Base-by-base conservation (phyloP, 2,113 vertebrate species). In the Mesoclemmys tuberculata region DNA sequence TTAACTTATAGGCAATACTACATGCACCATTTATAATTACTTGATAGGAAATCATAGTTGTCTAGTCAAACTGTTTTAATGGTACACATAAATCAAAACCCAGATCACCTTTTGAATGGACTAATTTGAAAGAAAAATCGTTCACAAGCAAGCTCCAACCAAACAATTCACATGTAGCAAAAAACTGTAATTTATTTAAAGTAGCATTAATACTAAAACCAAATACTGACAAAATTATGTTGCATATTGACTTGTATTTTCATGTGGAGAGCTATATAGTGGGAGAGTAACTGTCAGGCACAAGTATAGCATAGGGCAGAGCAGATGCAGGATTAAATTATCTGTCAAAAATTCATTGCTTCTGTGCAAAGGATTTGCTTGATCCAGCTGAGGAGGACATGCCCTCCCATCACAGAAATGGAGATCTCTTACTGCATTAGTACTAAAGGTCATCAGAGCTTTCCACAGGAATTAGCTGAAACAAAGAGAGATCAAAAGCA, bases 341-440 rank as follows among this genome's bases (percentile, higher is more conserved):
- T 2, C 10, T 26, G 18, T 26, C 80, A n/a, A 68, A 35, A 68
- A 14, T 68, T 68, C 8, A 68, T 35, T 64, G 61, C 31, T 64
- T 64, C 29, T 64, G 8, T 64, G 31, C 61, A 64, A 35, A 64
- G 31, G 61, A 64, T 64, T 64, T 64, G 27, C 0, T 5, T n/a
- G 21, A 71, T 8, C 4, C 71, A 29, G 21, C 38, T 38, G 38
- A 22, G 41, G 10, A 74, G 38, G 24, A 18, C 68, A 38, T 24
- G 68, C 22, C 22, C 41, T 74, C 38, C 68, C 19, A 38, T 74
- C 19, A 26, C 68, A 80, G 46, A 10, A 29, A 52, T 26, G 31
- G 10, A 11, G 48, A 24, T 87, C 0, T 0, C 0, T 8, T 0
- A 6, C 14, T n/a, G 4, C 29, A 0, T 2, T 0, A 3, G 24